These are phyloP conservation scores for Pseudochaenichthys georgianus DNA, from an alignment of 2,797 vertebrate genomes.

Conservation along the genomic window DNA sequence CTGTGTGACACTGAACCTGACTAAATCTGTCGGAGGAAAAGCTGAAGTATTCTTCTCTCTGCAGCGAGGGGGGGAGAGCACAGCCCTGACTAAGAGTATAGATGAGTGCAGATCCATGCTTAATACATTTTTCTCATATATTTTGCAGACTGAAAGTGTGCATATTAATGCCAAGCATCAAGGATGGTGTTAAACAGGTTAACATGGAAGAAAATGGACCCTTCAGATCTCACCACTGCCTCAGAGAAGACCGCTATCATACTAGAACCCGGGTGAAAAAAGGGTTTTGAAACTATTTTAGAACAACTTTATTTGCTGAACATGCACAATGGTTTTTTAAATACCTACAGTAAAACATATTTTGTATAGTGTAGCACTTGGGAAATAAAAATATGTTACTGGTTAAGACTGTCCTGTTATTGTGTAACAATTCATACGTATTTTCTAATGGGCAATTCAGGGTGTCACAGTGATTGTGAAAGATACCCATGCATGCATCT, in stretches of 20 bases:
- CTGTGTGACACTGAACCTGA: constrained; percentile 69
- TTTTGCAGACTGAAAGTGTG: constrained; percentile 59
- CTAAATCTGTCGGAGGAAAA: constrained; percentile 67
- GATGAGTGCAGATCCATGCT: constrained; percentile 53
- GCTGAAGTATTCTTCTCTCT: constrained; percentile 52
- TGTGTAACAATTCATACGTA: constrained; percentile 11
- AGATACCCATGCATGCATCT: neutral
- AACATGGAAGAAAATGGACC: constrained; percentile 39
- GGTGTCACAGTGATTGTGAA: neutral
- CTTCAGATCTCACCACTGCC: constrained; percentile 1
- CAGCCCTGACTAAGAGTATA: constrained; percentile 29
- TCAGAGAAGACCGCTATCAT: constrained; percentile 17
- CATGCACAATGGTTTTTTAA: neutral
- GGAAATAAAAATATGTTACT: neutral
- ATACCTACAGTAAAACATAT: neutral
- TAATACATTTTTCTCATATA: constrained; percentile 60
- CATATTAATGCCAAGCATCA: constrained; percentile 47
- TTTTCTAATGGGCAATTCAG: constrained; percentile 4
- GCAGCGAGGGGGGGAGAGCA: constrained; percentile 38
- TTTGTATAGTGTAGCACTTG: neutral
- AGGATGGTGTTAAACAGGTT: constrained; percentile 47
- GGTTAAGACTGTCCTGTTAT: neutral
- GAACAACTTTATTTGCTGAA: neutral
- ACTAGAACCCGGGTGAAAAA: constrained; percentile 14
- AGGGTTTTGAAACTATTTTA: constrained; percentile 1